phyloP scores from a whole-genome alignment of 92 coral and sea anemone species.

The Pocillopora meandrina region DNA sequence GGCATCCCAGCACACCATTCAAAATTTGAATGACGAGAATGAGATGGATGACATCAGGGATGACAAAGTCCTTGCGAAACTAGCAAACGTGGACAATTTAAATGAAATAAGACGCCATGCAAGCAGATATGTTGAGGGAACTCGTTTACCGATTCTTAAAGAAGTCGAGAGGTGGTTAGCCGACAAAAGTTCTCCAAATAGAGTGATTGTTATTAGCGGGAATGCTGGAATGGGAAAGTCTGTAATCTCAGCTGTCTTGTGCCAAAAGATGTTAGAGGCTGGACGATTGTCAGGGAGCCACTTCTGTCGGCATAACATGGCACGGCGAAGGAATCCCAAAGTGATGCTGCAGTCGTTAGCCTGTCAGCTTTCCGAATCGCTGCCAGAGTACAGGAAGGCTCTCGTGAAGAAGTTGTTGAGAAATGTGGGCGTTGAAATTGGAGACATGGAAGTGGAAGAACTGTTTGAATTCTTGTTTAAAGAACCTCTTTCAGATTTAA shows the following conservation, averaged over 20 bases:
- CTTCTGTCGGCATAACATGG: constrained; percentile 47
- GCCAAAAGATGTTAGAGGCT: constrained; percentile 27
- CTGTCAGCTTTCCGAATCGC: constrained; percentile 34
- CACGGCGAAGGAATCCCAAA: constrained; percentile 48
- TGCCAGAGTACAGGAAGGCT: constrained; percentile 40
- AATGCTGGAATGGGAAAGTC: constrained; percentile 68
- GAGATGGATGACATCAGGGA: background rate
- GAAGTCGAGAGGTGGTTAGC: constrained; percentile 21
- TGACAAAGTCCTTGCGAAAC: background rate
- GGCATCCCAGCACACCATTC: background rate
- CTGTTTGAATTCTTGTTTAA: constrained; percentile 51
- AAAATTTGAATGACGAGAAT: background rate
- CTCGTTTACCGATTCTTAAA: constrained; percentile 38
- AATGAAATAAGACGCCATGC: background rate
- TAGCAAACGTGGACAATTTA: background rate
- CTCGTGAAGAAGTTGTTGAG: constrained; percentile 41
- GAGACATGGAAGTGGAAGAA: constrained; percentile 40
- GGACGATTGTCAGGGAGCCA: constrained; percentile 47
- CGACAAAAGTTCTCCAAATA: constrained; percentile 14
- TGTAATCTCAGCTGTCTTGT: constrained; percentile 48
- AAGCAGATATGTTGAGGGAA: constrained; percentile 20
- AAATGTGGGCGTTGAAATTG: constrained; percentile 22
- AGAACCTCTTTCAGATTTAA: constrained; percentile 37
- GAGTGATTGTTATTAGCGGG: constrained; percentile 37
- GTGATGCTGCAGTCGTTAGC: constrained; percentile 60